Evolutionary conservation across 92 coral and sea anemone species (phyloP), one percentile per base, ranked within the genome.

Genomic region (Isaurus tuberculatus): DNA sequence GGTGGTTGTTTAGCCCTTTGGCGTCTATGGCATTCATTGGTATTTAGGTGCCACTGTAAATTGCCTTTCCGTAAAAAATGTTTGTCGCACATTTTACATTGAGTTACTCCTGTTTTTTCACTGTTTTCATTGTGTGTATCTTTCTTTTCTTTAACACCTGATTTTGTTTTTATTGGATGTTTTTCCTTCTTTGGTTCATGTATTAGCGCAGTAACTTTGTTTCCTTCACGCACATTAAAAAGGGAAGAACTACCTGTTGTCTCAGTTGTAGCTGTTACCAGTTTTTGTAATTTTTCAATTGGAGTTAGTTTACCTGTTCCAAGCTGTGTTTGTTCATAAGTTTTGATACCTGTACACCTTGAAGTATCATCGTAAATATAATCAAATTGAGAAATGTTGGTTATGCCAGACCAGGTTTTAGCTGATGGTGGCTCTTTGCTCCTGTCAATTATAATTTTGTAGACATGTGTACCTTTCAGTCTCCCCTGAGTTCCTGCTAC

Each of bases 381-480:
- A 9, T 72, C 81, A 81, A 81, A 81, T 23, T 66, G 70, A 29
- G 83, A 81, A 15, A 63, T 49, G 0, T 82, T 68, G 20, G 90
- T 67, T 23, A 88, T 83, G 19, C 91, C 91, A 20, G 79, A 31
- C 71, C 70, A 43, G 19, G 88, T 75, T 22, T 83, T 88, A 2
- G 91, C 91, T 36, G 86, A 31, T n/a, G 33, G 4, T 2, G 81
- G 73, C 60, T 87, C 84, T 20, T 74, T 82, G 2, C 40, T n/a
- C 26, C 91, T 72, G n/a, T 82, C 58, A 57, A 81, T 86, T 19
- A 13, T 20, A 10, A 87, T 43, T 36, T 44, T 79, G 66, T 87
- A 87, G 29, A 81, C 87, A 82, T 81, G 72, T 0, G 87, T 73
- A 1, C 91, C 91, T 48, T 61, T 44, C 4, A 87, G 72, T 20